Evolutionary conservation across 2,888 invertebrate genomes (phyloP).

Genomic region (Eustalomyia histrio): DNA sequence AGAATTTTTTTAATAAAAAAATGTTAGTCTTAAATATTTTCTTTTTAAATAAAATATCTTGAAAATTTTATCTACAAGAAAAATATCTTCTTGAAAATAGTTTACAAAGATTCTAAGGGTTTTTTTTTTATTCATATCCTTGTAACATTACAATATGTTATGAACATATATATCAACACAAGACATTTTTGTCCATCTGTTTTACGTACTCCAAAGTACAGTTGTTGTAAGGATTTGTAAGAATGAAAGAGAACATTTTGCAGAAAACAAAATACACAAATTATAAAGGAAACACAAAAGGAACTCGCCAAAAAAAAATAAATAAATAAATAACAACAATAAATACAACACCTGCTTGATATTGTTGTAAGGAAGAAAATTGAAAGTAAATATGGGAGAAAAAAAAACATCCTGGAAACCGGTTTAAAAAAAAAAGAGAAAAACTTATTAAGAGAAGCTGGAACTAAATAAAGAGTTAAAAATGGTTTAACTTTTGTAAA

Average conservation of each 20-base stretch:
- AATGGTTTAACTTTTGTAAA: no score
- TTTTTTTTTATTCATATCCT: no score
- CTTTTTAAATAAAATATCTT: no score
- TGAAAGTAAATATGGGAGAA: neutral
- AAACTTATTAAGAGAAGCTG: neutral
- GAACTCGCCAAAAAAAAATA: neutral
- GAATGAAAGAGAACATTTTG: neutral
- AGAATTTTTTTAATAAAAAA: no score
- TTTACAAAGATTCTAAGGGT: no score
- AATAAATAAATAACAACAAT: no score
- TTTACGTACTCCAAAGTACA: neutral
- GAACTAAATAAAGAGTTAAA: neutral
- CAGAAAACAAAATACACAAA: neutral
- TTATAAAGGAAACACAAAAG: neutral
- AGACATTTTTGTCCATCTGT: neutral
- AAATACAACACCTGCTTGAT: neutral
- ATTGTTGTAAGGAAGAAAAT: neutral
- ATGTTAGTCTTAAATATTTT: no score
- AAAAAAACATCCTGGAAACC: neutral
- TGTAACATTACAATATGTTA: no score
- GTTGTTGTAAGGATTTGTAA: slow-evolving; percentile 6
- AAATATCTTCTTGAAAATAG: no score
- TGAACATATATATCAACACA: no score
- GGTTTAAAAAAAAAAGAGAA: neutral
- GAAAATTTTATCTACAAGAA: no score